A percentile compares a stretch with the other conserved stretches of the same genome.
Conservation (phyloP, 2,797 vertebrate species). For the Choloepus didactylus region DNA sequence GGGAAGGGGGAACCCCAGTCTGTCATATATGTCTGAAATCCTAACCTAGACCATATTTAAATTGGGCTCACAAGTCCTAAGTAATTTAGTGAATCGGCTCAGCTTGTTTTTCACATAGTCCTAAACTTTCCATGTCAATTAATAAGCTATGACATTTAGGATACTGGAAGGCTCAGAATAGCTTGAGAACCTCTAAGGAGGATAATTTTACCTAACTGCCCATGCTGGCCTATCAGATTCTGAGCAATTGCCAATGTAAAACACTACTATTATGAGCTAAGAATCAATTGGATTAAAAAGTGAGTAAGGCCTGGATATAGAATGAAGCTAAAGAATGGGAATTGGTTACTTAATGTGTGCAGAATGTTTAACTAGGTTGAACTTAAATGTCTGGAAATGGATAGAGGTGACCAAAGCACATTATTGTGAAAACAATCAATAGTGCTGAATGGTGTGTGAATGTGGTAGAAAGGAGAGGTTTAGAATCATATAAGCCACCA, state of each 20-base stretch:
- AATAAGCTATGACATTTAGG: not conserved
- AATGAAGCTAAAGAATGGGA: too few species aligned
- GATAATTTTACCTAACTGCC: not conserved
- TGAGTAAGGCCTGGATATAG: not conserved
- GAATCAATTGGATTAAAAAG: not conserved
- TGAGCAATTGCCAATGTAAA: not conserved
- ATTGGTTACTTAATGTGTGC: too few species aligned
- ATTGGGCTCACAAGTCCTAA: not conserved
- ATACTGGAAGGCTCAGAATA: not conserved
- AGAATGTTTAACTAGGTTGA: too few species aligned
- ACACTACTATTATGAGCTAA: not conserved
- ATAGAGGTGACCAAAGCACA: too few species aligned
- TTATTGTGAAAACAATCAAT: too few species aligned
- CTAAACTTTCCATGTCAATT: not conserved
- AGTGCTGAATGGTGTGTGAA: too few species aligned
- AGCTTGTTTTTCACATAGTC: not conserved
- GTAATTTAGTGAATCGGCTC: not conserved
- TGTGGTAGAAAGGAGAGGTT: too few species aligned
- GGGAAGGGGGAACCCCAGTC: rapidly evolving
- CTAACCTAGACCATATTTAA: not conserved
- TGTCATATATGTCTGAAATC: not conserved
- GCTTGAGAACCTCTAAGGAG: not conserved
- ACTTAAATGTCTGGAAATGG: too few species aligned
- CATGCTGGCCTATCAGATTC: not conserved
- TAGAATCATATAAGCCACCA: too few species aligned